phyloP scores from a whole-genome alignment of 2,888 invertebrate species.

The Hartigia nigra region DNA sequence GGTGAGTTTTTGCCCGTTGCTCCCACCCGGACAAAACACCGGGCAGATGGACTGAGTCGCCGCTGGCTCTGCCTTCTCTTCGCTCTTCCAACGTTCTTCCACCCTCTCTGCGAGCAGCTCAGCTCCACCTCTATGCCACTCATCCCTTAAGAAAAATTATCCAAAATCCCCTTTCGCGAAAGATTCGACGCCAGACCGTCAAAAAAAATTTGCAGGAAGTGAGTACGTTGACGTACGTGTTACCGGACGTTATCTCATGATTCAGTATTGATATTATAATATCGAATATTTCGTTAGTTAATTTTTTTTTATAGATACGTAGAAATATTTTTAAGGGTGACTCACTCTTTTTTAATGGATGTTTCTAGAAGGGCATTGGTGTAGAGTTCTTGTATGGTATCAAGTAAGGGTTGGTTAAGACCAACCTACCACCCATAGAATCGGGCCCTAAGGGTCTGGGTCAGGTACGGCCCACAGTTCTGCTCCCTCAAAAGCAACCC shows the following conservation, averaged over 20 bases:
- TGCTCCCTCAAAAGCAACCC: constrained; percentile 2
- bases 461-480: constrained; percentile 8
- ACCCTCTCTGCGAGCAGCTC: constrained; percentile 24
- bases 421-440: background rate
- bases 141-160: constrained; percentile 12
- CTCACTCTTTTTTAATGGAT: background rate
- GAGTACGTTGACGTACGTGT: background rate
- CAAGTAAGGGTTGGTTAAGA: constrained; percentile 8
- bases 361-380: background rate
- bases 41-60: constrained; percentile 66
- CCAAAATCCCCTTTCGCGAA: background rate
- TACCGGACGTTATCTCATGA: background rate
- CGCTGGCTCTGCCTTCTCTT: constrained; percentile 44
- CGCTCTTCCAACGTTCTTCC: constrained; percentile 21
- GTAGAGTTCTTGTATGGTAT: background rate
- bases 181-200: background rate
- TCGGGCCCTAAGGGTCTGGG: background rate
- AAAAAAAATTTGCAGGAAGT: background rate
- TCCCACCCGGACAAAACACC: constrained; percentile 58
- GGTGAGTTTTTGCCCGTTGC: constrained; percentile 62
- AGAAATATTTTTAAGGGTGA: background rate
- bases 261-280: background rate
- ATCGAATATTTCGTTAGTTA: background rate
- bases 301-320: background rate
- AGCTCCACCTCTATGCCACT: constrained; percentile 15